phyloP scores from a whole-genome alignment of 1,140 invertebrate genomes.

The Listronotus oregonensis region DNA sequence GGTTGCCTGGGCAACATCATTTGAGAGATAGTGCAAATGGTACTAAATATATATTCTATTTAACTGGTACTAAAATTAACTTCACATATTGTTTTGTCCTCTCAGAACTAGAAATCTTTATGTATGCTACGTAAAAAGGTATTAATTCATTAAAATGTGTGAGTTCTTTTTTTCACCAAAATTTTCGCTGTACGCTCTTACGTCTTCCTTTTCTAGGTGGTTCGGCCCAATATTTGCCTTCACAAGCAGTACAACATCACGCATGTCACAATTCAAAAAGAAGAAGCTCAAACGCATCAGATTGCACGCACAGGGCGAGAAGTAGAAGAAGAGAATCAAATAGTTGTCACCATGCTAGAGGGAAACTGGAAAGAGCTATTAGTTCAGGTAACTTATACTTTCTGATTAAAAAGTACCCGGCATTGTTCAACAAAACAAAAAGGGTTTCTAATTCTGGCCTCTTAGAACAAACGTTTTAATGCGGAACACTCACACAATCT shows the following conservation, averaged over 20 bases:
- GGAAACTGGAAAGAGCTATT: constrained; percentile 50
- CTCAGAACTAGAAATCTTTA: too few relatives aligned
- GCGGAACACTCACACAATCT: too few relatives aligned
- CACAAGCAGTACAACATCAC: constrained; percentile 25
- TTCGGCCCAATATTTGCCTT: constrained; percentile 44
- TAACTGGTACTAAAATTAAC: too few relatives aligned
- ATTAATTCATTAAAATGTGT: too few relatives aligned
- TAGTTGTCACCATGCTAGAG: constrained; percentile 40
- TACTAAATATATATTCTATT: not conserved
- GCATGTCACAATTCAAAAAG: constrained; percentile 33
- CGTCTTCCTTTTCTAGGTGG: constrained; percentile 38
- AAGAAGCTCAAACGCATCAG: constrained; percentile 55
- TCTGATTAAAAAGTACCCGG: too few relatives aligned
- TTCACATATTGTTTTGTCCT: too few relatives aligned
- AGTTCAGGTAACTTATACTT: constrained; percentile 40
- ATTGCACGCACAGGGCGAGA: constrained; percentile 49
- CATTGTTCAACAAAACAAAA: too few relatives aligned
- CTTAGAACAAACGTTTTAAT: too few relatives aligned
- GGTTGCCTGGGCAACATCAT: constrained; percentile 22
- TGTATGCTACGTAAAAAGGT: too few relatives aligned
- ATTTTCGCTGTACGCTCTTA: too few relatives aligned
- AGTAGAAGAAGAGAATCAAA: constrained; percentile 42
- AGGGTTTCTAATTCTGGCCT: too few relatives aligned
- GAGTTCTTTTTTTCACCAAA: too few relatives aligned
- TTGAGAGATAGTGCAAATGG: constrained; percentile 26